A percentile compares a stretch with the other conserved stretches of the same genome.
Evolutionary conservation across 2,113 vertebrate genomes (phyloP).

Genomic region (Tachuris rubrigastra): DNA sequence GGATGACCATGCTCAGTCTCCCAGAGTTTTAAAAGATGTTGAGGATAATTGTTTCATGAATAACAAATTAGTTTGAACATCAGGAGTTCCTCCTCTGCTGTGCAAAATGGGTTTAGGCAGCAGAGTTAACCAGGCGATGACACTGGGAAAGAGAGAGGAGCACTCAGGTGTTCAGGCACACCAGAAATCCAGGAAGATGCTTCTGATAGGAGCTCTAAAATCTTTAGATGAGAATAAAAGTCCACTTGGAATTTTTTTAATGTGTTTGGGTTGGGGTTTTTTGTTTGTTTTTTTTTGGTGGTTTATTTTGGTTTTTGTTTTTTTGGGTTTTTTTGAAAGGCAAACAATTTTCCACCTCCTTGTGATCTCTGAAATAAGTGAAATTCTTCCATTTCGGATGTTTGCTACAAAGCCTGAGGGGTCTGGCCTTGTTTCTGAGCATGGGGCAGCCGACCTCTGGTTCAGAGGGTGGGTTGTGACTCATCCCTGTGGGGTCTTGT

Average conservation of each 20-base stretch:
- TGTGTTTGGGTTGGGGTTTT: too few relatives aligned
- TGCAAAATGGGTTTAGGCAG: neutral
- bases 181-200: neutral
- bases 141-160: neutral
- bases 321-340: too few relatives aligned
- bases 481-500: rapidly evolving
- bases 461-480: neutral
- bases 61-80: neutral
- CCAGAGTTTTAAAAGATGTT: neutral
- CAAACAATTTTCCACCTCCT: too few relatives aligned
- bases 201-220: neutral
- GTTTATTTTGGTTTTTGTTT: too few relatives aligned
- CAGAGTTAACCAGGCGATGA: neutral
- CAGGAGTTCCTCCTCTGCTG: neutral
- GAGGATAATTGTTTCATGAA: neutral
- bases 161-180: neutral
- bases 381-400: too few relatives aligned
- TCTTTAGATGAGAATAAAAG: neutral
- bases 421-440: neutral
- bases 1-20: neutral
- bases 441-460: too few relatives aligned
- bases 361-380: too few relatives aligned
- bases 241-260: neutral
- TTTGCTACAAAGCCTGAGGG: neutral
- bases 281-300: too few relatives aligned